phyloP scores from a whole-genome alignment of 2,113 vertebrate genomes.

The Cercocebus atys region DNA sequence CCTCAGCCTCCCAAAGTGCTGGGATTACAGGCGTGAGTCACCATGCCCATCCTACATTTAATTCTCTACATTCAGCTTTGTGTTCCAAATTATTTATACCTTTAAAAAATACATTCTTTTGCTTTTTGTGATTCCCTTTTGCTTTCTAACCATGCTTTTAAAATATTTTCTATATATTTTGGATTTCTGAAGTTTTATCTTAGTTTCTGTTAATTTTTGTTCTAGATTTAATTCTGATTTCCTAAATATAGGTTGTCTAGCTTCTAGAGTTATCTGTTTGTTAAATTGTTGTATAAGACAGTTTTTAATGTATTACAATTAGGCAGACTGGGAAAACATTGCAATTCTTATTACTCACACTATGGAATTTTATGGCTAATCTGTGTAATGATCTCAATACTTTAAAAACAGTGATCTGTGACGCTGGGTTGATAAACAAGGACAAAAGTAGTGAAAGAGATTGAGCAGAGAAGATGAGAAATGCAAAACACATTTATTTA shows the following conservation, averaged over 20 bases:
- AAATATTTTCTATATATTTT: conserved; percentile 1
- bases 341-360: background rate
- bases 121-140: background rate
- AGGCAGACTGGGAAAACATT: background rate
- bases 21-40: too few relatives aligned
- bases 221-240: conserved; percentile 30
- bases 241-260: background rate
- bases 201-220: conserved; percentile 21
- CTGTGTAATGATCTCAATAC: background rate
- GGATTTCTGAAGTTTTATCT: conserved; percentile 11
- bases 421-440: background rate
- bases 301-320: background rate
- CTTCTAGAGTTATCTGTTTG: conserved; percentile 18
- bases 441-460: background rate
- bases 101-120: background rate
- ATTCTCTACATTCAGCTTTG: background rate
- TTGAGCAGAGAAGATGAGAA: background rate
- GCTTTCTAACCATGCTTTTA: conserved; percentile 10
- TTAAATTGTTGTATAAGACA: background rate
- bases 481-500: background rate
- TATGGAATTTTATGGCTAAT: background rate
- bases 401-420: background rate
- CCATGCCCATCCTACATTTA: background rate
- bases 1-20: too few relatives aligned
- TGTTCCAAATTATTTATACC: background rate